These are phyloP conservation scores for Trachelus stipa DNA, from an alignment of 2,888 invertebrate species.

Conservation along the genomic window DNA sequence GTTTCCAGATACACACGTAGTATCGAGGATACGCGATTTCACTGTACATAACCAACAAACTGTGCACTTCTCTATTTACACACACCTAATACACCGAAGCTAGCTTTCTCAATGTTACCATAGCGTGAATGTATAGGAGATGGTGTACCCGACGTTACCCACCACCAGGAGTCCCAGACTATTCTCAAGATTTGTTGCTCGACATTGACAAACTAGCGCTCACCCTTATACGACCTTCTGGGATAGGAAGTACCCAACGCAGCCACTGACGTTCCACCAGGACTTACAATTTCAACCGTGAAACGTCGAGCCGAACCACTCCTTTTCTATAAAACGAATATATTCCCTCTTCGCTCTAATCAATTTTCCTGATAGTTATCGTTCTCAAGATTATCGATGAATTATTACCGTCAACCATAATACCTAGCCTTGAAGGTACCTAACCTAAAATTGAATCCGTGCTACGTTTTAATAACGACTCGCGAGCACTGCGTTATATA, in stretches of 20 bases:
- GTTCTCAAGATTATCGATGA: background rate
- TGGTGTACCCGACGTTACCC: background rate
- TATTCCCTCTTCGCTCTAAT: background rate
- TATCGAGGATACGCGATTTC: background rate
- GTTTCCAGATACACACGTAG: background rate
- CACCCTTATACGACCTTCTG: background rate
- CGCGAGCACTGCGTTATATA: background rate
- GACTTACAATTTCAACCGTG: slow-evolving; percentile 2
- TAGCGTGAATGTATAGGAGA: background rate
- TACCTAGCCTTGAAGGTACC: background rate
- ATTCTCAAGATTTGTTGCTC: slow-evolving; percentile 50
- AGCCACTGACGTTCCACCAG: background rate
- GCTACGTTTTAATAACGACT: background rate
- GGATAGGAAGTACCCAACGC: background rate
- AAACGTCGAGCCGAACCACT: background rate
- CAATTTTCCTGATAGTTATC: background rate
- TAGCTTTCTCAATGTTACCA: background rate
- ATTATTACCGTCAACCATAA: background rate
- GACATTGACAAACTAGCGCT: slow-evolving; percentile 48
- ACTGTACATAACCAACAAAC: background rate
- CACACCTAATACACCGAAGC: background rate
- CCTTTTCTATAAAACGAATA: background rate
- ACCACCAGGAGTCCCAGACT: slow-evolving; percentile 13
- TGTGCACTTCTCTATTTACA: background rate
- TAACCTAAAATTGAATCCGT: background rate